Evolutionary conservation across 2,888 invertebrate species (phyloP).

Genomic region (Proisotoma minuta): DNA sequence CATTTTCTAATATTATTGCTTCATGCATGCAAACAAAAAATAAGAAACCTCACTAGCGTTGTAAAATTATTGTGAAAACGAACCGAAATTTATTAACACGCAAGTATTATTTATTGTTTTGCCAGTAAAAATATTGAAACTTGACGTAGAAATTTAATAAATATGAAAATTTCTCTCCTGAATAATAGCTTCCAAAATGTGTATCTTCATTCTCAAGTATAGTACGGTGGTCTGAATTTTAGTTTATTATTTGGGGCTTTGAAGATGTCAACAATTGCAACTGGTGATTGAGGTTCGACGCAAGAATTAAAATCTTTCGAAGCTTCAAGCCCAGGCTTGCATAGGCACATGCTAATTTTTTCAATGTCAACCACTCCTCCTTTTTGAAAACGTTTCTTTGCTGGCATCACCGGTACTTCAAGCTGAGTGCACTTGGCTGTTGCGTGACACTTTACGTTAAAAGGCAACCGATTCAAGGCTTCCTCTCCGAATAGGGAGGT

Average conservation of each 20-base stretch:
- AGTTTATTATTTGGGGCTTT: neutral
- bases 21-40: no score
- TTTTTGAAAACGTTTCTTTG: neutral
- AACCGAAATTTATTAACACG: no score
- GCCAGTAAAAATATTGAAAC: neutral
- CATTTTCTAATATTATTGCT: no score
- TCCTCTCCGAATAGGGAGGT: neutral
- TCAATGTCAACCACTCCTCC: neutral
- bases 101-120: neutral
- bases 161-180: neutral
- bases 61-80: no score
- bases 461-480: constrained; percentile 18
- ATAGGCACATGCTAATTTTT: constrained; percentile 26
- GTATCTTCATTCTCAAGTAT: neutral
- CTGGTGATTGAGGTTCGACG: constrained; percentile 4
- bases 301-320: constrained; percentile 19
- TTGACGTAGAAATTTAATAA: neutral
- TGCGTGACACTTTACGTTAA: constrained; percentile 33
- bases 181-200: no score
- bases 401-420: neutral
- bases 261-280: neutral
- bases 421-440: constrained; percentile 21
- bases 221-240: neutral
- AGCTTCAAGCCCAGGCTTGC: constrained; percentile 19
- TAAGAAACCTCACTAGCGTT: no score